These are phyloP conservation scores for Heliothis subflexa DNA, from an alignment of 1,140 invertebrate species.

Conservation along the genomic window DNA sequence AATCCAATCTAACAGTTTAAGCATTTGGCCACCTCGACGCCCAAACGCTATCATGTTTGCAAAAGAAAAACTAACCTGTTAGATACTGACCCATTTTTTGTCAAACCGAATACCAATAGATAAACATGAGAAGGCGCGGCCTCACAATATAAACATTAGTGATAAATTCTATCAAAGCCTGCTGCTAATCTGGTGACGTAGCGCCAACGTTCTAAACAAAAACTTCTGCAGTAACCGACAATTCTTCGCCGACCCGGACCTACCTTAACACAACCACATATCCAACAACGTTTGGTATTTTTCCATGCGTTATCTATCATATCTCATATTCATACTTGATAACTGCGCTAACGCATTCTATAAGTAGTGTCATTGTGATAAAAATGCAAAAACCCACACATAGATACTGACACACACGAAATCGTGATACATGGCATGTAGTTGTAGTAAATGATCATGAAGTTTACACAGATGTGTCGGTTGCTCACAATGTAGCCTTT, in stretches of 20 bases:
- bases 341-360: conserved; percentile 15
- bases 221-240: conserved; percentile 2
- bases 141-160: conserved; percentile 23
- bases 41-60: conserved; percentile 23
- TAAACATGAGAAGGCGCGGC: not conserved
- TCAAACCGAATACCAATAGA: not conserved
- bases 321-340: conserved; percentile 44
- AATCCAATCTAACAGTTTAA: conserved; percentile 35
- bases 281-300: conserved; percentile 55
- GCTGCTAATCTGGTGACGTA: conserved; percentile 49
- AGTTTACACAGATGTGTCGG: conserved; percentile 46
- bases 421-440: conserved; percentile 3
- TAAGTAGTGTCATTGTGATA: conserved; percentile 30
- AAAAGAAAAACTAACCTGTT: conserved; percentile 12
- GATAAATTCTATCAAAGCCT: conserved; percentile 9
- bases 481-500: conserved; percentile 15
- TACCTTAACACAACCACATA: conserved; percentile 65
- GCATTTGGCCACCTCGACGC: conserved; percentile 29
- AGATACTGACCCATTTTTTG: not conserved
- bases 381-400: conserved; percentile 3
- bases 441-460: conserved; percentile 34
- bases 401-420: conserved; percentile 15
- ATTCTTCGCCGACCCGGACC: conserved; percentile 55
- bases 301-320: conserved; percentile 73
- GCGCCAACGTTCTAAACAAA: conserved; percentile 33